Evolutionary conservation across 2,797 vertebrate genomes (phyloP).

Genomic region (Percopsis omiscomaycus): DNA sequence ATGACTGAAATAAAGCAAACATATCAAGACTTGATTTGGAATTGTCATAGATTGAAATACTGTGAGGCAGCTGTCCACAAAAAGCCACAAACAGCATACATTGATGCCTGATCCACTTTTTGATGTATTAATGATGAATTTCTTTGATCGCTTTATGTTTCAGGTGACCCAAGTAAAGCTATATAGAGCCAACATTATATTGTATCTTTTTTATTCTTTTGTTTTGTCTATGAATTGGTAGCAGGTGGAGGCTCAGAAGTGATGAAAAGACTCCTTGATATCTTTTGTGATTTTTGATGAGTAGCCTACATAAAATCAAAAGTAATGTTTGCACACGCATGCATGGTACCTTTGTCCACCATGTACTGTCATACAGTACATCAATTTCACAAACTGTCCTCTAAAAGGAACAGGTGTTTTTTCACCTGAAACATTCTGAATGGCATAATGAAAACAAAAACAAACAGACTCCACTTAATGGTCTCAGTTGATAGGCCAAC

Average conservation of each 20-base stretch:
- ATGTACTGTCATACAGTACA: constrained; percentile 35
- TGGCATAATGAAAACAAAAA: constrained; percentile 34
- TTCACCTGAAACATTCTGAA: constrained; percentile 38
- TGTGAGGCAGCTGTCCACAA: too few species aligned
- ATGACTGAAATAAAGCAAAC: too few species aligned
- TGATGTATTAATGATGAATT: background rate
- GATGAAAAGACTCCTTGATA: constrained; percentile 58
- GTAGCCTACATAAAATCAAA: constrained; percentile 60
- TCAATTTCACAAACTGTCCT: constrained; percentile 52
- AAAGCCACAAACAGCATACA: too few species aligned
- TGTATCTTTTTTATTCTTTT: constrained; percentile 46
- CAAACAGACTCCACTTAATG: constrained; percentile 18
- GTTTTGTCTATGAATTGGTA: constrained; percentile 30
- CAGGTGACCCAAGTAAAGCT: constrained; percentile 11
- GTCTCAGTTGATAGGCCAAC: constrained; percentile 18
- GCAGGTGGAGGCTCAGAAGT: constrained; percentile 58
- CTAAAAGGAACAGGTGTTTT: constrained; percentile 67
- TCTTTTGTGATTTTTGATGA: constrained; percentile 56
- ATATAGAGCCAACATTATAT: constrained; percentile 42
- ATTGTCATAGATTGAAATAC: too few species aligned
- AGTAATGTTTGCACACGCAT: constrained; percentile 56
- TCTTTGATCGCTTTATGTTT: too few species aligned
- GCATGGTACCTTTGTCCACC: constrained; percentile 47
- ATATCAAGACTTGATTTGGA: too few species aligned
- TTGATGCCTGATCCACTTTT: too few species aligned